A percentile compares a stretch with the other conserved stretches of the same genome.
These are phyloP conservation scores for Cydia pomonella DNA, from an alignment of 1,140 invertebrate genomes.

Conservation along the genomic window DNA sequence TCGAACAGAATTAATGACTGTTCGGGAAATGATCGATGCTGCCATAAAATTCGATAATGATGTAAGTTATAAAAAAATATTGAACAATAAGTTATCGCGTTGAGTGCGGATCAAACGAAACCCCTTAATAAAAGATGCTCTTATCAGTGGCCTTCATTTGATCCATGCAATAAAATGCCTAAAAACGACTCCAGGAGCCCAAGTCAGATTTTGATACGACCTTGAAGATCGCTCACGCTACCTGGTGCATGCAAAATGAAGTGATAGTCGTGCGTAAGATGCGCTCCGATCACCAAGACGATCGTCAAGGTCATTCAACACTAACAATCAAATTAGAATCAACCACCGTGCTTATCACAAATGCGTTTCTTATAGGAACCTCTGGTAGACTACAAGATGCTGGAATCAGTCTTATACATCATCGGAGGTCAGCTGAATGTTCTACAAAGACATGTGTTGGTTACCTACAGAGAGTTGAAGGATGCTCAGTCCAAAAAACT, in stretches of 20 bases:
- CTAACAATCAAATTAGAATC: too few species aligned
- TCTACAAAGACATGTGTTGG: neutral
- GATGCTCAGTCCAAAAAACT: neutral
- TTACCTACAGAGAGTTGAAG: neutral
- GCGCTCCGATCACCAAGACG: too few species aligned
- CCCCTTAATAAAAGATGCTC: too few species aligned
- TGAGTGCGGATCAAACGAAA: neutral
- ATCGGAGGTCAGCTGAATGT: neutral
- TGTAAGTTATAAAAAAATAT: neutral
- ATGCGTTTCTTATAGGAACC: neutral
- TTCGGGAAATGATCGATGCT: slow-evolving; percentile 11
- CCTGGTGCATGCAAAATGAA: too few species aligned
- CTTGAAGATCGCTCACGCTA: too few species aligned
- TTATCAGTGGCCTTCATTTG: too few species aligned
- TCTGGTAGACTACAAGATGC: neutral
- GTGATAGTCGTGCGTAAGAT: too few species aligned
- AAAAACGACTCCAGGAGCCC: too few species aligned
- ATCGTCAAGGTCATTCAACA: too few species aligned
- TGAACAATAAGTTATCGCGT: neutral
- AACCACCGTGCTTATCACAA: too few species aligned
- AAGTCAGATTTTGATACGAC: too few species aligned
- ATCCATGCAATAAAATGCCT: too few species aligned
- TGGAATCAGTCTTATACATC: neutral
- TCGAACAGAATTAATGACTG: neutral
- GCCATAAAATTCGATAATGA: neutral